Evolutionary conservation across 1,140 invertebrate species (phyloP), one percentile per base, ranked within the genome.

Genomic region (Zaprionus gabonicus): DNA sequence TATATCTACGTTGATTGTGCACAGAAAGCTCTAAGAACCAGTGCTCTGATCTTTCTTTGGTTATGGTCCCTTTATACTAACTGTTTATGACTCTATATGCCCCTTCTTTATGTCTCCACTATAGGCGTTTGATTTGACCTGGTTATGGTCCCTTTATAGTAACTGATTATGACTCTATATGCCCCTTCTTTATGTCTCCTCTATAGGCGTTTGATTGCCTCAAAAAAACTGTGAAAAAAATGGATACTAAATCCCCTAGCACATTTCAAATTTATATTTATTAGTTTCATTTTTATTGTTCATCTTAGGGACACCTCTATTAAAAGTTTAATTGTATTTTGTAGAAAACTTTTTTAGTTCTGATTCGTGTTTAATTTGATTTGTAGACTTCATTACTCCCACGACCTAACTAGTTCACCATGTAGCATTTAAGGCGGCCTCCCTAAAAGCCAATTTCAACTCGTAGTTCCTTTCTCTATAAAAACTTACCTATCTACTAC

Each of bases 361-460:
- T 3, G 23, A 60, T 34, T 62, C 60, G 9, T 44, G 25, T 41
- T 72, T 66, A 25, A 56, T 28, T 46, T 67, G 17, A 55, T 69
- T 72, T 76, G 63, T 76, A 76, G 63, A 60, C 34, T 25, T 65
- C 46, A 76, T 56, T 76, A 56, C 4, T 4, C 12, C 44, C 28
- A 70, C 4, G 17, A 46, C 27, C 57, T 34, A 6, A 44, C 53
- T 28, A 58, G 31, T 57, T 58, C 36, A 34, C 53, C 44, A 59
- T 44, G 31, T 70, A 64, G 62, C 20, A 72, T 36, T 80, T 46
- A 80, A 58, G 62, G 69, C 72, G 72, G 60, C 60, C 44, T 49
- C 31, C 55, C 49, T 34, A 10, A 74, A 38, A 41, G 58, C 41
- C 70, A 58, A 49, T 62, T 66, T 74, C 53, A 51, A 76, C 53